phyloP scores from a whole-genome alignment of 2,113 vertebrate genomes.

The Pygathrix nemaeus region DNA sequence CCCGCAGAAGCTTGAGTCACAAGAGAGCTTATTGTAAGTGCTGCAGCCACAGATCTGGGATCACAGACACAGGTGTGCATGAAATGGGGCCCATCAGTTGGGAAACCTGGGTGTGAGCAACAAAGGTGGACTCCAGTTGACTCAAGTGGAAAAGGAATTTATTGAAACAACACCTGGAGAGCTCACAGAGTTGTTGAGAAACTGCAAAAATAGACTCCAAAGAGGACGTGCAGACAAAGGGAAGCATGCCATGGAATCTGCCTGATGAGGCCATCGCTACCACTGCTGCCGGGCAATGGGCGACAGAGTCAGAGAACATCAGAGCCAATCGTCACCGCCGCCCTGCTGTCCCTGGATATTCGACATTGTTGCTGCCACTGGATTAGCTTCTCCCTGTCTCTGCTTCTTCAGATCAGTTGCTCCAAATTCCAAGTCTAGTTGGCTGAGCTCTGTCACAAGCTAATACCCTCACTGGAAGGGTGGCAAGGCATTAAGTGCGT shows the following conservation, averaged over 20 bases:
- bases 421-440: no score
- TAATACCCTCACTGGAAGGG: background rate
- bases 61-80: accelerated
- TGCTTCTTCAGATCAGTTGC: background rate
- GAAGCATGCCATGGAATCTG: background rate
- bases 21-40: background rate
- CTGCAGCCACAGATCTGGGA: accelerated
- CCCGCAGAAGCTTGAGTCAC: background rate
- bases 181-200: background rate
- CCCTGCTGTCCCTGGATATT: no score
- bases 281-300: background rate
- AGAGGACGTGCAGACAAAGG: background rate
- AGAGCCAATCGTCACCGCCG: background rate
- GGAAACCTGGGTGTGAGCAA: accelerated
- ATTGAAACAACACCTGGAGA: accelerated
- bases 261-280: background rate
- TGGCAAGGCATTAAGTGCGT: background rate
- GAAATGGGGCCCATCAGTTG: accelerated
- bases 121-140: background rate
- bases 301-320: background rate
- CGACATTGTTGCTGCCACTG: background rate
- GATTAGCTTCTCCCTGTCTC: background rate
- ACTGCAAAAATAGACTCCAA: background rate
- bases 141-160: background rate
- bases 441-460: no score